Percentiles rank a stretch among this genome's conserved stretches.
These are phyloP conservation scores for Bombus turneri DNA, from an alignment of 1,140 invertebrate species.

Conservation along the genomic window DNA sequence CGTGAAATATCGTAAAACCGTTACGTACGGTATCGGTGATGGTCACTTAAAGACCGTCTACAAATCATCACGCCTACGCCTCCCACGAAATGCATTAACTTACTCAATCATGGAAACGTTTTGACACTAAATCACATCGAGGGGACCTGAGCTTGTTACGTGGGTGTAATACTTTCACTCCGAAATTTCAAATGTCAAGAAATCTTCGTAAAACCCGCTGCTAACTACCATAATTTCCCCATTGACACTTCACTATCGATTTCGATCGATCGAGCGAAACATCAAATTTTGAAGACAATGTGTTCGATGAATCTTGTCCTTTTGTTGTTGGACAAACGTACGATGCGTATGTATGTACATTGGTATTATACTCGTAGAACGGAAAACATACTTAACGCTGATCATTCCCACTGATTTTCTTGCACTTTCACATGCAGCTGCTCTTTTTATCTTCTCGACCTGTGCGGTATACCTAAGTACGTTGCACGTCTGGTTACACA, in stretches of 20 bases:
- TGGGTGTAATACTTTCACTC: conserved; percentile 54
- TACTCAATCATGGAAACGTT: conserved; percentile 59
- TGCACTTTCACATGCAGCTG: conserved; percentile 35
- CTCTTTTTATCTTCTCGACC: conserved; percentile 15
- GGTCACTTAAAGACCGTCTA: conserved; percentile 41
- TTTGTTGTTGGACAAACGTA: neutral
- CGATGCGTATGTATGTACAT: neutral
- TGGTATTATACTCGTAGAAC: neutral
- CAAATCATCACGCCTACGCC: conserved; percentile 54
- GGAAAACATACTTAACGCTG: conserved; percentile 25
- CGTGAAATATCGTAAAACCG: conserved; percentile 48
- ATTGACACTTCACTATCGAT: neutral
- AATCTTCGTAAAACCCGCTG: conserved; percentile 3
- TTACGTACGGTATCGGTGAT: conserved; percentile 40
- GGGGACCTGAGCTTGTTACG: neutral
- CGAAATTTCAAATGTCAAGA: conserved; percentile 51
- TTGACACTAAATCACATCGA: conserved; percentile 48
- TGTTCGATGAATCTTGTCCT: neutral
- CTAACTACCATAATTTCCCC: neutral
- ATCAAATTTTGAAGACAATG: neutral
- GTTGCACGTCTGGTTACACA: conserved; percentile 42
- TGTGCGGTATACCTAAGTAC: neutral
- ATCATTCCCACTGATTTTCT: conserved; percentile 51
- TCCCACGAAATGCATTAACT: conserved; percentile 56
- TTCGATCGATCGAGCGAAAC: neutral